A percentile compares a stretch with the other conserved stretches of the same genome.
Conservation (phyloP, 2,888 invertebrate species). For the Apodemia hepburni region DNA sequence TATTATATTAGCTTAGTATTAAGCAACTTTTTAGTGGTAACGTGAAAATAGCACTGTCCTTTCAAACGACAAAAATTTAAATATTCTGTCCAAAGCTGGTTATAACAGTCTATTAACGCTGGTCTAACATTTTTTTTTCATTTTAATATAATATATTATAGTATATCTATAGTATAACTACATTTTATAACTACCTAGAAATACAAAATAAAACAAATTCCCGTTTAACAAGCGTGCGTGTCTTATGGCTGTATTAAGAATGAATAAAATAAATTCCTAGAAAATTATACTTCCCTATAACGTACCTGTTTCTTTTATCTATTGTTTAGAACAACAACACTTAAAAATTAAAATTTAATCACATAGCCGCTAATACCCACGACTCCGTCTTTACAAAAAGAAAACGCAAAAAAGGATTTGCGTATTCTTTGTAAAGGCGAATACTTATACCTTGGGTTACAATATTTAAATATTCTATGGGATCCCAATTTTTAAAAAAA, state of each 20-base stretch:
- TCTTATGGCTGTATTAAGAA: slow-evolving; percentile 8
- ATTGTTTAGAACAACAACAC: neutral
- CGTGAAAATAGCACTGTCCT: neutral
- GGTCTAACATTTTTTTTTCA: neutral
- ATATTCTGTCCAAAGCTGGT: neutral
- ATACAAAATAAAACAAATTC: slow-evolving; percentile 9
- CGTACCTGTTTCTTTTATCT: neutral
- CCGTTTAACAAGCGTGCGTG: slow-evolving; percentile 9
- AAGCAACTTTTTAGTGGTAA: neutral
- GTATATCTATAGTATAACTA: neutral
- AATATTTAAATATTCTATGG: too few relatives aligned
- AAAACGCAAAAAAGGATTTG: too few relatives aligned
- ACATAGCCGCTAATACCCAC: too few relatives aligned
- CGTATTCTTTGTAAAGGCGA: too few relatives aligned
- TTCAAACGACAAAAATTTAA: neutral
- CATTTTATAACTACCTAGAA: slow-evolving; percentile 1
- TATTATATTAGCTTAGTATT: neutral
- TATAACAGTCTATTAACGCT: neutral
- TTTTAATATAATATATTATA: neutral
- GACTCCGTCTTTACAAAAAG: too few relatives aligned
- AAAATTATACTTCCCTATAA: neutral
- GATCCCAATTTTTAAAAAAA: too few relatives aligned
- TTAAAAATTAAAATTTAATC: neutral
- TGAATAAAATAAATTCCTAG: neutral
- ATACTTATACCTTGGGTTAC: too few relatives aligned